A percentile compares a stretch with the other conserved stretches of the same genome.
Conservation (phyloP, 2,797 vertebrate species). For the Cephalopachus bancanus region DNA sequence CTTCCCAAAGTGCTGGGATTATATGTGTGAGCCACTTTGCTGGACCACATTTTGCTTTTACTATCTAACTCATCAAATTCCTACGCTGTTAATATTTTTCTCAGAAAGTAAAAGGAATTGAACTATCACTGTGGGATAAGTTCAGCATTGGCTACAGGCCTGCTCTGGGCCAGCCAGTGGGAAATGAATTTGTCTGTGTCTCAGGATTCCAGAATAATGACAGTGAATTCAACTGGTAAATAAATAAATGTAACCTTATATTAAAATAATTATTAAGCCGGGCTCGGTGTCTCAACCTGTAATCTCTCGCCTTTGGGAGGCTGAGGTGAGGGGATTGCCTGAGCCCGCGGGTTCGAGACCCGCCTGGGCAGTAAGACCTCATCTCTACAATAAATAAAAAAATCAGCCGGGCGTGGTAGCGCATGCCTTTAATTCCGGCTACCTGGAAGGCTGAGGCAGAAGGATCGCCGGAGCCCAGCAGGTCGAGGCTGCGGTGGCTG, state of each 20-base stretch:
- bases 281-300: neutral
- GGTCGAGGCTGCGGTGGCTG: too few species aligned
- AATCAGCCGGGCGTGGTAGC: too few species aligned
- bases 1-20: too few species aligned
- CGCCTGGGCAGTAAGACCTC: too few species aligned
- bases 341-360: too few species aligned
- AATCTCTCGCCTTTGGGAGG: neutral
- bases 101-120: conserved; percentile 22
- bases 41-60: neutral
- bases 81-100: conserved; percentile 1
- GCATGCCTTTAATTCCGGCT: too few species aligned
- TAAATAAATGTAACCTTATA: neutral
- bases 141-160: neutral
- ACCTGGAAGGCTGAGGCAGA: too few species aligned
- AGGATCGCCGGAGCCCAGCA: too few species aligned
- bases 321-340: too few species aligned
- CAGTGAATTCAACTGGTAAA: conserved; percentile 13
- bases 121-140: neutral
- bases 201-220: conserved; percentile 43
- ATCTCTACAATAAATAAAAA: too few species aligned
- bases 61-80: neutral
- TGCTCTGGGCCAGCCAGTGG: neutral
- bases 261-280: conserved; percentile 29
- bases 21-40: too few species aligned
- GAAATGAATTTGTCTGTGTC: conserved; percentile 24